Conservation (phyloP, 2,888 invertebrate genomes). For the Aphidoletes aphidimyza region DNA sequence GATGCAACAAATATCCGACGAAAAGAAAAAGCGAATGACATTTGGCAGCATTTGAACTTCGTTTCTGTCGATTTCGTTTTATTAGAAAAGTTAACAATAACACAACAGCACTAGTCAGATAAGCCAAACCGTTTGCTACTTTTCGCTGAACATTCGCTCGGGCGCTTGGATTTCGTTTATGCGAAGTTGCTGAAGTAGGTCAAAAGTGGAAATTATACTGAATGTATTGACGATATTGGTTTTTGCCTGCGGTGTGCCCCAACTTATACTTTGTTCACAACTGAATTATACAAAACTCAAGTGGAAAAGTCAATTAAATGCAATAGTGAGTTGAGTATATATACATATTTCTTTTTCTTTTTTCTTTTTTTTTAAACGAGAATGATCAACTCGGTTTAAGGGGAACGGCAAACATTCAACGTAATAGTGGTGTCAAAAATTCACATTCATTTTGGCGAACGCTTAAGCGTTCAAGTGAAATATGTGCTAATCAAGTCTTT, state of each 20-base stretch:
- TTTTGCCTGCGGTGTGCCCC: not conserved
- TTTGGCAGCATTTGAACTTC: constrained; percentile 12
- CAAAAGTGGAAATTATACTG: not conserved
- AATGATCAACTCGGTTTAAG: no score
- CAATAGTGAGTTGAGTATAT: not conserved
- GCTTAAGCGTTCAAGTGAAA: no score
- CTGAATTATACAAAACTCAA: not conserved
- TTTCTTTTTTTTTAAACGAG: no score
- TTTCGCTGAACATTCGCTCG: not conserved
- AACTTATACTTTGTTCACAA: not conserved
- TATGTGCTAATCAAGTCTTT: no score
- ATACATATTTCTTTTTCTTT: no score
- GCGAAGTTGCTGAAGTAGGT: not conserved
- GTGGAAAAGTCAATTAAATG: constrained; percentile 27
- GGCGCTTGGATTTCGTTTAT: not conserved
- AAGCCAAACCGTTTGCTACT: not conserved
- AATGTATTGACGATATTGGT: constrained; percentile 13
- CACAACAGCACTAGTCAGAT: not conserved
- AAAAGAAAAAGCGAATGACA: not conserved
- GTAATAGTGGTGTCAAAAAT: no score
- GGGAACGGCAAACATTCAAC: no score
- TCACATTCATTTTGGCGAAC: no score
- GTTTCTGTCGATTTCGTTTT: constrained; percentile 21
- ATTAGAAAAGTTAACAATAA: constrained; percentile 36
- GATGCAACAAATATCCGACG: constrained; percentile 35